Base-by-base conservation (phyloP, 2,888 invertebrate genomes). In the Uloborus plumipes region DNA sequence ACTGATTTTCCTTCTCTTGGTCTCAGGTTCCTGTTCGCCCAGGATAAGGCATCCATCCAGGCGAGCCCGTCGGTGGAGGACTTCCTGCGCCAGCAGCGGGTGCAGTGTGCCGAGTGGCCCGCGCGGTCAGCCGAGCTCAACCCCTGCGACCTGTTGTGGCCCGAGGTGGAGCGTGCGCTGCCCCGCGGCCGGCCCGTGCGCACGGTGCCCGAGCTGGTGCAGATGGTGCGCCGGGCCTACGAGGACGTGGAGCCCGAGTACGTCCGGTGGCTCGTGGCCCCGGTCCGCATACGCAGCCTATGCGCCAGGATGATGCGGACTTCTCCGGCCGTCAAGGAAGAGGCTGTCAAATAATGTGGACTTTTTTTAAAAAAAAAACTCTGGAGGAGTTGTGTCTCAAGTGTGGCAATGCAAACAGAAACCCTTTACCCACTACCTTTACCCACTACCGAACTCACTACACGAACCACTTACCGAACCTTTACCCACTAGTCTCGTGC, bases 31-130 rank as follows among this genome's bases (percentile, higher is more conserved):
- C 73, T 83, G 20, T 83, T 83, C 53, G 83, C 83, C 39, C 83
- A 83, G 61, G 83, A 83, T 53, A 72, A 65, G 16, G 72, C 83
- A 9, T 83, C 83, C 22, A 83, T 83, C 66, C 83, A 83, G 49
- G 83, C 83, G 16, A 77, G 77, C 16, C 83, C 83, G 9, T 72
- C 59, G 1, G 83, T 83, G 7, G 72, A 77, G 53, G 83, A 77
- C 16, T 83, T 83, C 49, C 64, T 83, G 0, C 64, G 72, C 11
- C 83, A 77, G 51, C 83, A 83, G 50, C 83, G 77, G 58, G 83
- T 83, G 16, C 83, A 83, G 64, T 83, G 83, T 51, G 77, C 62
- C 11, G 83, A 83, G 58, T 83, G 83, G 83, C 83, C 83, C 0
- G 83, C 83, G 0, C 66, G 80, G 3, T 67, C 67, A 7, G 66